Evolutionary conservation across 1,140 invertebrate genomes (phyloP).

Genomic region (Nasonia longicornis): DNA sequence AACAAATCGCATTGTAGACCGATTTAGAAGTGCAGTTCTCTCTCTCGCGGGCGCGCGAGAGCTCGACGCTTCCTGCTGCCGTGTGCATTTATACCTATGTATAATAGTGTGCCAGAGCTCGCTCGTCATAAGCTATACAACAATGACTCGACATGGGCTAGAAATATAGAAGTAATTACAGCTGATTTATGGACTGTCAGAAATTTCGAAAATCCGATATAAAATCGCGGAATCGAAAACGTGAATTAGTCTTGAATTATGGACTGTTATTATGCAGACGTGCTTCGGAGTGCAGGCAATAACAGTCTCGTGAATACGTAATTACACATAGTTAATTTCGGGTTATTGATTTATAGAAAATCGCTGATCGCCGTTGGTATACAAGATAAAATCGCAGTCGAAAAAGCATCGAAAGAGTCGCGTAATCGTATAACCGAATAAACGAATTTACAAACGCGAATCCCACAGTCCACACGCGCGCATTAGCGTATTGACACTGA

Average conservation of each 20-base stretch:
- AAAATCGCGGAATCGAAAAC: background rate
- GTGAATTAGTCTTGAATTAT: background rate
- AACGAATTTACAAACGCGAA: too few relatives aligned
- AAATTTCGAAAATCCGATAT: conserved; percentile 16
- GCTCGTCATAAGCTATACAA: conserved; percentile 51
- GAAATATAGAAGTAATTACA: conserved; percentile 19
- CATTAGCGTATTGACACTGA: conserved; percentile 25
- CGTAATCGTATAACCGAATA: too few relatives aligned
- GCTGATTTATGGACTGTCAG: conserved; percentile 24
- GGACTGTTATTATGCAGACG: conserved; percentile 6
- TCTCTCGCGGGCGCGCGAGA: background rate
- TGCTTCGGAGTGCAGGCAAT: background rate
- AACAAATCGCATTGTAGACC: conserved; percentile 49
- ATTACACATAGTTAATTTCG: background rate
- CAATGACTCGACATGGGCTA: conserved; percentile 44
- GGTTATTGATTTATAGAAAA: background rate
- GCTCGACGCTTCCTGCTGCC: background rate
- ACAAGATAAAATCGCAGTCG: too few relatives aligned
- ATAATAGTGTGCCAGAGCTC: conserved; percentile 31
- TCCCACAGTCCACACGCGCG: too few relatives aligned
- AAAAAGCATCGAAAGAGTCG: too few relatives aligned
- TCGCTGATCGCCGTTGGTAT: background rate
- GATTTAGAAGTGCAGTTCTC: conserved; percentile 52
- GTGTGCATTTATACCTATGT: too few relatives aligned
- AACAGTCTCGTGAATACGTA: background rate